Evolutionary conservation across 2,888 invertebrate species (phyloP).

Genomic region (Aspidiotus destructor): DNA sequence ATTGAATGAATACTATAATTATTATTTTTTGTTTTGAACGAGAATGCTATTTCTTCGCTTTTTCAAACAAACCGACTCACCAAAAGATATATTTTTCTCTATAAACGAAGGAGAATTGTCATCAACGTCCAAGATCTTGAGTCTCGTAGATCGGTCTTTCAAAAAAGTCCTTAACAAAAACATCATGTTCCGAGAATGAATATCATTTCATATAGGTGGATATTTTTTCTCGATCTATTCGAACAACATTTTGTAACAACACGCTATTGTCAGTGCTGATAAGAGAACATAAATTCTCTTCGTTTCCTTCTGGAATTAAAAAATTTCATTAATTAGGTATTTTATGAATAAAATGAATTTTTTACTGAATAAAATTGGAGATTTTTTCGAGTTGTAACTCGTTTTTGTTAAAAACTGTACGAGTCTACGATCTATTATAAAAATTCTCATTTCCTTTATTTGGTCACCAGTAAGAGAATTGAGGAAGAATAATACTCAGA

Average conservation of each 20-base stretch:
- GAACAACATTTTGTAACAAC: slow-evolving; percentile 50
- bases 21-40: not conserved
- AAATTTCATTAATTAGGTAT: not conserved
- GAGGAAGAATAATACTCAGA: too few species aligned
- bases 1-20: slow-evolving; percentile 4
- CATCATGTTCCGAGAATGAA: too few species aligned
- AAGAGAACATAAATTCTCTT: slow-evolving; percentile 53
- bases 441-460: slow-evolving; percentile 6
- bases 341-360: too few species aligned
- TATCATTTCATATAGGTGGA: too few species aligned
- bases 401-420: too few species aligned
- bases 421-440: slow-evolving; percentile 3
- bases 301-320: slow-evolving; percentile 54
- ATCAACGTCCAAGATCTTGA: slow-evolving; percentile 60
- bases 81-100: slow-evolving; percentile 54
- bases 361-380: too few species aligned
- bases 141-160: slow-evolving; percentile 56
- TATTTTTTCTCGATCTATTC: slow-evolving; percentile 56
- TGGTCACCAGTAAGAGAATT: not conserved
- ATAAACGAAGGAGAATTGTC: slow-evolving; percentile 63
- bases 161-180: slow-evolving; percentile 51
- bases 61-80: slow-evolving; percentile 37
- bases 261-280: slow-evolving; percentile 56
- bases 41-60: not conserved
- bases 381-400: too few species aligned